A percentile compares a stretch with the other conserved stretches of the same genome.
These are phyloP conservation scores for Anthoscopus minutus DNA, from an alignment of 2,113 vertebrate genomes.

Conservation along the genomic window DNA sequence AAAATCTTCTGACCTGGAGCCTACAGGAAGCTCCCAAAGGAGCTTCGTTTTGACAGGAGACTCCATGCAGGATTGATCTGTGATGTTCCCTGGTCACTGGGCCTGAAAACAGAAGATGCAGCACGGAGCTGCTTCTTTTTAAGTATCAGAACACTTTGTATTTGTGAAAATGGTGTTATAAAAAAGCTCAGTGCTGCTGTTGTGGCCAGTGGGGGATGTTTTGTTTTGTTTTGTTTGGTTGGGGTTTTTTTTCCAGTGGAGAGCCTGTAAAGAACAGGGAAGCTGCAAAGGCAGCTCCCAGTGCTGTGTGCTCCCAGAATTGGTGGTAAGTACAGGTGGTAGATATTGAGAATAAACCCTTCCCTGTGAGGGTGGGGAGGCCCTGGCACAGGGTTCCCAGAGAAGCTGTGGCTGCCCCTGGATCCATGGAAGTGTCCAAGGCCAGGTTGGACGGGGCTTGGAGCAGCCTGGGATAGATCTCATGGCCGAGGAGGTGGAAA, in stretches of 20 bases:
- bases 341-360: not conserved
- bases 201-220: not conserved
- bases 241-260: not conserved
- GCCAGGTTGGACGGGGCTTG: rapidly evolving
- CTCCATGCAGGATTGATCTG: not conserved
- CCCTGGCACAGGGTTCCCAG: not conserved
- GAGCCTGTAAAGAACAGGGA: not conserved
- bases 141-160: not conserved
- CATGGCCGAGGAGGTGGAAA: not conserved
- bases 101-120: not conserved
- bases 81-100: not conserved
- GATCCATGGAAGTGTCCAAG: not conserved
- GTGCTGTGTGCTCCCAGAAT: not conserved
- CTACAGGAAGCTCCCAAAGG: not conserved
- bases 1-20: slow-evolving; percentile 19
- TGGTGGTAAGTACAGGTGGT: not conserved
- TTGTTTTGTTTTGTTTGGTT: not conserved
- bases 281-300: not conserved
- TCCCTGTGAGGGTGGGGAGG: rapidly evolving
- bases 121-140: not conserved
- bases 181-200: not conserved
- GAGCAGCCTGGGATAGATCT: not conserved
- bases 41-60: not conserved
- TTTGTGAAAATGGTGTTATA: not conserved
- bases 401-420: not conserved